phyloP scores from a whole-genome alignment of 2,797 vertebrate genomes.

The Macropus fuliginosus region DNA sequence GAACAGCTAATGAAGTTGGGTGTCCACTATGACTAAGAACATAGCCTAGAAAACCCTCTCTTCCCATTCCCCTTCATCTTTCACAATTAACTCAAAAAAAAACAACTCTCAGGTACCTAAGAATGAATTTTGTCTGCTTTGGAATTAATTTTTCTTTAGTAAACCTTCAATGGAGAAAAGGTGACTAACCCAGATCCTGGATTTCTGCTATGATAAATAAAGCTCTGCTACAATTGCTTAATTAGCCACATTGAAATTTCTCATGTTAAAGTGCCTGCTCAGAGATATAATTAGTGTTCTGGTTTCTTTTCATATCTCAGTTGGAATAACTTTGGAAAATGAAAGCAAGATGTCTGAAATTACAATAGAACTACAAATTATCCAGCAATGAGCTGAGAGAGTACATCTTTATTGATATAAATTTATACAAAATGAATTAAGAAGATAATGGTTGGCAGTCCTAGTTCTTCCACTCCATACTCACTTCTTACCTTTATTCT shows the following conservation, averaged over 20 bases:
- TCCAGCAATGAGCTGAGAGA: neutral
- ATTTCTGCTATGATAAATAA: conserved; percentile 13
- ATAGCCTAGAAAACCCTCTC: neutral
- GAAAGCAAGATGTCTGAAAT: neutral
- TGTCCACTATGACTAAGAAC: neutral
- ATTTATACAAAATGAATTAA: neutral
- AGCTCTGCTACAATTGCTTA: neutral
- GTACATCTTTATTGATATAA: neutral
- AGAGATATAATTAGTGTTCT: conserved; percentile 3
- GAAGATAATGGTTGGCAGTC: neutral
- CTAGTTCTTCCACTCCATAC: neutral
- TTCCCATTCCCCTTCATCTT: neutral
- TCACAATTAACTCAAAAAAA: neutral
- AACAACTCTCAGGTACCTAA: neutral
- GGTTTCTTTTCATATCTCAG: neutral
- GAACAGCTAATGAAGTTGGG: neutral
- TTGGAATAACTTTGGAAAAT: conserved; percentile 14
- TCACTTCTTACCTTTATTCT: neutral
- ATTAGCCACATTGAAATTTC: neutral
- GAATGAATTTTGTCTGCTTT: neutral
- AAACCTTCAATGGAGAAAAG: conserved; percentile 1
- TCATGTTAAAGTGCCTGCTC: neutral
- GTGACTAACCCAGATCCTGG: neutral
- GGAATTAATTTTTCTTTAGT: conserved; percentile 6
- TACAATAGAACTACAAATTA: neutral